Evolutionary conservation across 2,113 vertebrate genomes (phyloP).

Genomic region (Atrichornis clamosus): DNA sequence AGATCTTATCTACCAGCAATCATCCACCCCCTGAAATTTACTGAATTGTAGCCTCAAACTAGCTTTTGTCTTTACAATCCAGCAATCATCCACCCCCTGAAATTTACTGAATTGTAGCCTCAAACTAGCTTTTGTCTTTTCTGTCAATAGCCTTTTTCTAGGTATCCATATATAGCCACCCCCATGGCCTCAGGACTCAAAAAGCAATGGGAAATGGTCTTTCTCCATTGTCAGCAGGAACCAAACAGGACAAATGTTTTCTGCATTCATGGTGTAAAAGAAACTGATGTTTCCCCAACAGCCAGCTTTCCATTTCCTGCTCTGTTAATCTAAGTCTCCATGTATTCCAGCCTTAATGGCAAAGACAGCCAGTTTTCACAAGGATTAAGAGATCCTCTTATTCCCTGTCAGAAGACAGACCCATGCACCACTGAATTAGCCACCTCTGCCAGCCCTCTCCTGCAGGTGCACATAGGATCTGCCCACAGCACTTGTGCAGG

Average conservation of each 20-base stretch:
- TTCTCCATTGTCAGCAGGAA: background rate
- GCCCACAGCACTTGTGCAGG: background rate
- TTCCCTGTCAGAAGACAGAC: background rate
- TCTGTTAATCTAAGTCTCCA: background rate
- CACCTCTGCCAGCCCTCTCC: background rate
- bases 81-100: background rate
- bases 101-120: background rate
- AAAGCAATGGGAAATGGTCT: background rate
- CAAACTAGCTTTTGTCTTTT: background rate
- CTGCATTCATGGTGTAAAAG: background rate
- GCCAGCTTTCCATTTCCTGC: background rate
- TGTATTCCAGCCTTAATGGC: background rate
- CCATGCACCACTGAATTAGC: fast-evolving
- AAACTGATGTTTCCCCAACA: background rate
- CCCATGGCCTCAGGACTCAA: background rate
- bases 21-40: background rate
- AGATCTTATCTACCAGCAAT: background rate
- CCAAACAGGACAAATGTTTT: background rate
- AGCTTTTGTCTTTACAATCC: background rate
- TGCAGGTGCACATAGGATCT: fast-evolving
- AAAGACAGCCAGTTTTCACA: background rate
- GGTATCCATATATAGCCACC: background rate
- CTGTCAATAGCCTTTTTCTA: background rate
- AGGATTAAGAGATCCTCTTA: background rate
- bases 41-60: background rate